A percentile compares a stretch with the other conserved stretches of the same genome.
Evolutionary conservation across 2,797 vertebrate genomes (phyloP).

Genomic region (Artibeus lituratus): DNA sequence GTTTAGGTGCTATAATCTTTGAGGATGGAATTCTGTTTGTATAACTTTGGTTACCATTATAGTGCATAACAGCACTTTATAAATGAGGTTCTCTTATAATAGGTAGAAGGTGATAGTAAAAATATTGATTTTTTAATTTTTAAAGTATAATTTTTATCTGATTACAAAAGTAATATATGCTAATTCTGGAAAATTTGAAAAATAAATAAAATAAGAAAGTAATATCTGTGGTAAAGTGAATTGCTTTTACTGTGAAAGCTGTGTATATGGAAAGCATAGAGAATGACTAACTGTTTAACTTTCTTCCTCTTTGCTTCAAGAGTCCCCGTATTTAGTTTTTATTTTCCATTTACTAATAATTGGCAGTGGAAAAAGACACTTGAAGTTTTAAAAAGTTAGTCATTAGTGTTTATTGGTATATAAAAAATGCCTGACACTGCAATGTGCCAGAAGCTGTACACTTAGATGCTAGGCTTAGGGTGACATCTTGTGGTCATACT

Average conservation of each 20-base stretch:
- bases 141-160: not conserved
- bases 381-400: not conserved
- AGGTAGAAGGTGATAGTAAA: not conserved
- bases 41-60: not conserved
- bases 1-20: not conserved
- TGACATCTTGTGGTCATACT: conserved; percentile 84
- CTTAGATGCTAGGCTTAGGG: conserved; percentile 75
- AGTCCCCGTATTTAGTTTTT: conserved; percentile 10
- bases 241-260: not conserved
- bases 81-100: not conserved
- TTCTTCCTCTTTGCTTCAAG: not conserved
- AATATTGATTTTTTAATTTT: not conserved
- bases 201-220: conserved; percentile 9
- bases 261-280: not conserved
- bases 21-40: not conserved
- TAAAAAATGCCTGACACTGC: not conserved
- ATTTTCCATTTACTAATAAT: not conserved
- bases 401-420: not conserved
- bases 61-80: not conserved
- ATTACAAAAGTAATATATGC: not conserved
- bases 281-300: not conserved
- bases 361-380: not conserved
- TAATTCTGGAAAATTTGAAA: not conserved
- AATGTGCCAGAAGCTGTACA: not conserved
- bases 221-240: not conserved